phyloP scores from a whole-genome alignment of 2,888 invertebrate species.

The Mechanitis mazaeus region DNA sequence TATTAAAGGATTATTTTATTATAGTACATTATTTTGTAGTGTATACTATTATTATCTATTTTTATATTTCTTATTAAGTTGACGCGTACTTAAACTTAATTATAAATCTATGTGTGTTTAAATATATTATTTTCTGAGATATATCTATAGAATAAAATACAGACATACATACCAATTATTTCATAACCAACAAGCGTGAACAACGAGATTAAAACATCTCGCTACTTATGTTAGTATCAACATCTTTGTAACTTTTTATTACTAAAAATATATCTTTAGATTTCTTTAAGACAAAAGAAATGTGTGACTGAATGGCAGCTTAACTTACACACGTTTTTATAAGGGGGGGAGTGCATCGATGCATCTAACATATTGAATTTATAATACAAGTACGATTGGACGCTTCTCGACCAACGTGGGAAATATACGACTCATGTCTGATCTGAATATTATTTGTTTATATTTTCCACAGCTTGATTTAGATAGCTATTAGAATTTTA shows the following conservation, averaged over 20 bases:
- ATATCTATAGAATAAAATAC: too few species aligned
- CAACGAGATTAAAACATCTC: too few species aligned
- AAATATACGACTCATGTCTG: slow-evolving; percentile 49
- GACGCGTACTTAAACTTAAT: too few species aligned
- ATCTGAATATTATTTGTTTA: slow-evolving; percentile 12
- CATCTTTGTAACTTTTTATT: not conserved
- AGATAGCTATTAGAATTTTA: not conserved
- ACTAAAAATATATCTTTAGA: slow-evolving; percentile 5
- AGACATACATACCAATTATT: too few species aligned
- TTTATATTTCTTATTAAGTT: too few species aligned
- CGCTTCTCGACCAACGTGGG: slow-evolving; percentile 62
- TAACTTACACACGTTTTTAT: slow-evolving; percentile 62
- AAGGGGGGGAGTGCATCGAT: slow-evolving; percentile 56
- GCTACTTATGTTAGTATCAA: too few species aligned
- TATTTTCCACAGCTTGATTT: not conserved
- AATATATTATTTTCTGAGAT: too few species aligned
- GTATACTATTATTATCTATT: too few species aligned
- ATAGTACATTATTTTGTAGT: not conserved
- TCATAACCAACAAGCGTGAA: too few species aligned
- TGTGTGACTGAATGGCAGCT: slow-evolving; percentile 32
- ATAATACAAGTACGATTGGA: slow-evolving; percentile 62
- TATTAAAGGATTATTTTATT: not conserved
- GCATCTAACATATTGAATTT: slow-evolving; percentile 66
- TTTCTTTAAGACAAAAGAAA: slow-evolving; percentile 24
- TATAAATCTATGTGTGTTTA: too few species aligned